Evolutionary conservation across 2,113 vertebrate species (phyloP), one percentile per base, ranked within the genome.

Genomic region (Corvus hawaiiensis): DNA sequence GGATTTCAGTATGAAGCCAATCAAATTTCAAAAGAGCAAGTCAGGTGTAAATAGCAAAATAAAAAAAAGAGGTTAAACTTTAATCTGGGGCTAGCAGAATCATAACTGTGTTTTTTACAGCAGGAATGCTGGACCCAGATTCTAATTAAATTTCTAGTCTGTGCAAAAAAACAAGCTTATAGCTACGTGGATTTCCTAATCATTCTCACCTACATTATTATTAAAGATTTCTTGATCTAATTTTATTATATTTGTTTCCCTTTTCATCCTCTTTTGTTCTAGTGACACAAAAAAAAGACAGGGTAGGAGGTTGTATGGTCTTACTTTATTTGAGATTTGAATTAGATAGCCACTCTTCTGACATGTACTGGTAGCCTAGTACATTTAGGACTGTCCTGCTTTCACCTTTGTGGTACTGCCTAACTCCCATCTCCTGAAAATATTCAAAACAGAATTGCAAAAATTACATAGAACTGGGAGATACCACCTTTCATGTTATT

Each of bases 271-370:
- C 2, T 74, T 68, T 55, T 66, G 2, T 37, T 51, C 6, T 37
- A 46, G 1, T n/a, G 16, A 30, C 4, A 23, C 16, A 13, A 26
- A 21, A 27, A 32, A 61, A 39, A 43, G 1, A 18, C 3, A 33
- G 3, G 4, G 3, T 55, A 55, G 23, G 13, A 68, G 5, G 7
- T 17, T 69, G 4, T 4, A 16, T 10, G 6, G 0, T 35, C 12
- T 62, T n/a, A 14, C 10, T 44, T 23, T 28, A 52, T 51, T 33
- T 14, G 51, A 78, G 11, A 37, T 21, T 51, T 85, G 33, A 21
- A 46, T 63, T 46, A 89, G 32, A 76, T 63, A 80, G 9, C 2
- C 9, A 41, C 10, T 76, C 3, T 33, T 84, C 28, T 72, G 37
- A 55, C 14, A 35, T 1, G 0, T 27, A 16, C 28, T 59, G 5